Evolutionary conservation across 2,888 invertebrate species (phyloP).

Genomic region (Chrysodeixis includens): DNA sequence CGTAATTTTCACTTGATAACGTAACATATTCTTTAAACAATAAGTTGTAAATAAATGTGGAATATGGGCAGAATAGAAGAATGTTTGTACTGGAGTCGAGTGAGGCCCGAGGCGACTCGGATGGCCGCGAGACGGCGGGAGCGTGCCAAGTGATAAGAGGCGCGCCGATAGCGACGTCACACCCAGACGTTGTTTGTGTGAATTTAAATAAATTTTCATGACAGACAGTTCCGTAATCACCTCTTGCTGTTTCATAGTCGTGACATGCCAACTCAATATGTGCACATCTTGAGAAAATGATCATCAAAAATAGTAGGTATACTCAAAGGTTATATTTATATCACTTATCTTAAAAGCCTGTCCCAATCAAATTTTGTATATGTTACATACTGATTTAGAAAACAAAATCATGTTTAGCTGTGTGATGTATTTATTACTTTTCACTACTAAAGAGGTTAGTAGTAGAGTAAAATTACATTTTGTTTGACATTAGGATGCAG

Average conservation of each 20-base stretch:
- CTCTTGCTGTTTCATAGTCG: slow-evolving; percentile 82
- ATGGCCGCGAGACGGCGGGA: slow-evolving; percentile 85
- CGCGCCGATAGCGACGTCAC: slow-evolving; percentile 89
- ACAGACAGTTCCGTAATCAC: slow-evolving; percentile 89
- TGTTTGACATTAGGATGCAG: not conserved
- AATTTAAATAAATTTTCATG: slow-evolving; percentile 90
- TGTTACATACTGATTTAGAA: not conserved
- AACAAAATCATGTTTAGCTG: not conserved
- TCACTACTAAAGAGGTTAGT: not conserved
- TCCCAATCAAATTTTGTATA: slow-evolving; percentile 17
- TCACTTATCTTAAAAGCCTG: slow-evolving; percentile 23
- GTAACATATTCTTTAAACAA: slow-evolving; percentile 20
- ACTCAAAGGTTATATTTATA: slow-evolving; percentile 22
- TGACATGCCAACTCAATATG: slow-evolving; percentile 81
- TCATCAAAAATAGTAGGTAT: slow-evolving; percentile 62
- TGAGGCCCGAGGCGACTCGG: slow-evolving; percentile 80
- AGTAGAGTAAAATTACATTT: not conserved
- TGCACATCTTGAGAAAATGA: slow-evolving; percentile 63
- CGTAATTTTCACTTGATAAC: slow-evolving; percentile 18
- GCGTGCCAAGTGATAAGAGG: slow-evolving; percentile 89
- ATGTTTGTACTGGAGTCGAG: slow-evolving; percentile 77
- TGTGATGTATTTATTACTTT: not conserved
- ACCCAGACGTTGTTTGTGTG: slow-evolving; percentile 89
- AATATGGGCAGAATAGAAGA: slow-evolving; percentile 67
- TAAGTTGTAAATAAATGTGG: slow-evolving; percentile 63